phyloP scores from a whole-genome alignment of 2,888 invertebrate species.

The Neoitamus cyanurus region DNA sequence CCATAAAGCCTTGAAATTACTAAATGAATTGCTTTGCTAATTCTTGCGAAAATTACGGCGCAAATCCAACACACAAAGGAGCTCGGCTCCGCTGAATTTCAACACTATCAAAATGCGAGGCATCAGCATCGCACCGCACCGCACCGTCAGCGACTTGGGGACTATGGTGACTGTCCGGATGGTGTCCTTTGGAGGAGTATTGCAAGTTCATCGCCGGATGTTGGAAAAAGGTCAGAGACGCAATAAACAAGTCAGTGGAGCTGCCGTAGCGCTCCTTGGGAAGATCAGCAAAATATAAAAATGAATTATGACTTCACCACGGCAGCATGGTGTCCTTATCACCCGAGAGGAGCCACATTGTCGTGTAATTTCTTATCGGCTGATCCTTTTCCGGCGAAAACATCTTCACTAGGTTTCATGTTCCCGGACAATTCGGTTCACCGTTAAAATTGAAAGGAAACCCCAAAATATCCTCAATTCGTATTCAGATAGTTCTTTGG shows the following conservation, averaged over 20 bases:
- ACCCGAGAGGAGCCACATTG: neutral
- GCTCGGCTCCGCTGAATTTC: neutral
- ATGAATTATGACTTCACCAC: slow-evolving; percentile 18
- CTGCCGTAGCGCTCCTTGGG: neutral
- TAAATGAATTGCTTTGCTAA: slow-evolving; percentile 32
- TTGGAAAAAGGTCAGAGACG: neutral
- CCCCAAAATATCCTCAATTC: slow-evolving; percentile 35
- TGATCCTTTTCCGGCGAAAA: neutral
- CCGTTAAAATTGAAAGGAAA: slow-evolving; percentile 38
- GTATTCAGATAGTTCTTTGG: slow-evolving; percentile 42
- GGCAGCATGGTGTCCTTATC: neutral
- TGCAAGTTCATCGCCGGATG: neutral
- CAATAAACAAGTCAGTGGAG: neutral
- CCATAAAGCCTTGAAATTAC: slow-evolving; percentile 26
- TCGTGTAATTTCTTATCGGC: slow-evolving; percentile 30
- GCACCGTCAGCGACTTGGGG: neutral
- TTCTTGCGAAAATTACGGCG: slow-evolving; percentile 23
- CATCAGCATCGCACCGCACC: neutral
- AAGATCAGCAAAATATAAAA: slow-evolving; percentile 30
- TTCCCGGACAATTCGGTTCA: slow-evolving; percentile 4
- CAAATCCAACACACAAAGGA: neutral
- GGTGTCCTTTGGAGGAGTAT: neutral
- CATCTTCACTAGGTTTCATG: slow-evolving; percentile 4
- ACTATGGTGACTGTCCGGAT: neutral
- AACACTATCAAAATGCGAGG: no score